Evolutionary conservation across 2,113 vertebrate genomes (phyloP), one percentile per base, ranked within the genome.

Genomic region (Colinus virginianus): DNA sequence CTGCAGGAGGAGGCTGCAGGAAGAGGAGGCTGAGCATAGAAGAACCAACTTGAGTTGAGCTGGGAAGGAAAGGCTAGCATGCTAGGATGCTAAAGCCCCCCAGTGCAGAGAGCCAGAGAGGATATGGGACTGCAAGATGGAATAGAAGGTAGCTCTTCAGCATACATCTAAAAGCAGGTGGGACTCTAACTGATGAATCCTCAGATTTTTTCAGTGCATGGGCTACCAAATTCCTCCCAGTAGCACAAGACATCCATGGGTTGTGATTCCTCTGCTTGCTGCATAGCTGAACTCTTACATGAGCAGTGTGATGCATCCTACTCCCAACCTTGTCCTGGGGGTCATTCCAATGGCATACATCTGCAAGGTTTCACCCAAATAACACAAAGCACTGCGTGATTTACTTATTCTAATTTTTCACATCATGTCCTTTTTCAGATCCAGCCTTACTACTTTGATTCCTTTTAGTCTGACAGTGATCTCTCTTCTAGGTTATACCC

Each of bases 341-440:
- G 55, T 14, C 10, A 20, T 4, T 55, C 45, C 61, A 56, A 38
- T 9, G n/a, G 55, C 13, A 56, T 13, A 17, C 51, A 26, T 38
- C 58, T 77, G 22, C 42, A 63, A 63, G 42, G 19, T 32, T 55
- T 32, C 30, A 26, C 38, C 34, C 6, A 36, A 3, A 59, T 38
- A 66, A 12, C 20, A 59, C 28, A n/a, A 46, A 74, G 8, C 36
- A 19, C 48, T 30, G 14, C 45, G 36, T 0, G 0, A 68, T 78
- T 62, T 88, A 59, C 67, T 78, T 62, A 15, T 74, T 84, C 42
- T 66, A 14, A 56, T 78, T 78, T 78, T 68, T 26, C 42, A 48
- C 25, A n/a, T 72, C 14, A 14, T 21, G 40, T 68, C 72, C 26
- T 1, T 46, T 84, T 80, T 84, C n/a, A 64, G 8, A 53, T 75